Percentiles rank a stretch among this genome's conserved stretches.
Evolutionary conservation across 2,888 invertebrate species (phyloP).

Genomic region (Palloptera scutellata): DNA sequence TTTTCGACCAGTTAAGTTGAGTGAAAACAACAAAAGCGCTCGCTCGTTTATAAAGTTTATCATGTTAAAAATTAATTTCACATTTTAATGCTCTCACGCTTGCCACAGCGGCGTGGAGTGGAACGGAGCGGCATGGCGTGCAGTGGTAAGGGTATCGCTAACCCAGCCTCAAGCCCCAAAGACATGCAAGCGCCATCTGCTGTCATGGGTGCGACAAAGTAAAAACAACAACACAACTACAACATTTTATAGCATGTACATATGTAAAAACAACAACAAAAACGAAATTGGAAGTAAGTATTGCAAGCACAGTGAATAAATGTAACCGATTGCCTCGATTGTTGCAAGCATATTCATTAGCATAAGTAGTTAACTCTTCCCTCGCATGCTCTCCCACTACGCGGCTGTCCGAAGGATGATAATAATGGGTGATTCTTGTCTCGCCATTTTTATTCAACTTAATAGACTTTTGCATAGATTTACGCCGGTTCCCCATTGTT

Average conservation of each 20-base stretch:
- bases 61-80: constrained; percentile 47
- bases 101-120: constrained; percentile 1
- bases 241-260: constrained; percentile 31
- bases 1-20: constrained; percentile 22
- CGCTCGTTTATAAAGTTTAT: constrained; percentile 27
- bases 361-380: constrained; percentile 22
- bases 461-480: neutral
- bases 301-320: constrained; percentile 23
- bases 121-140: neutral
- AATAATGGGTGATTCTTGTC: neutral
- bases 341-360: constrained; percentile 36
- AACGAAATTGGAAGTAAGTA: constrained; percentile 5
- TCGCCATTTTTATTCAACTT: neutral
- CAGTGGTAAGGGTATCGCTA: constrained; percentile 2
- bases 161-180: neutral
- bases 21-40: constrained; percentile 13
- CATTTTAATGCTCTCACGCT: constrained; percentile 35
- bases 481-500: neutral
- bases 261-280: constrained; percentile 28
- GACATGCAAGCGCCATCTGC: constrained; percentile 13
- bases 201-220: constrained; percentile 21
- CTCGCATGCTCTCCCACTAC: neutral
- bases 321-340: constrained; percentile 26
- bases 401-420: neutral
- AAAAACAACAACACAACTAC: constrained; percentile 28